Evolutionary conservation across 2,797 vertebrate genomes (phyloP).

Genomic region (Aselliscus stoliczkanus): DNA sequence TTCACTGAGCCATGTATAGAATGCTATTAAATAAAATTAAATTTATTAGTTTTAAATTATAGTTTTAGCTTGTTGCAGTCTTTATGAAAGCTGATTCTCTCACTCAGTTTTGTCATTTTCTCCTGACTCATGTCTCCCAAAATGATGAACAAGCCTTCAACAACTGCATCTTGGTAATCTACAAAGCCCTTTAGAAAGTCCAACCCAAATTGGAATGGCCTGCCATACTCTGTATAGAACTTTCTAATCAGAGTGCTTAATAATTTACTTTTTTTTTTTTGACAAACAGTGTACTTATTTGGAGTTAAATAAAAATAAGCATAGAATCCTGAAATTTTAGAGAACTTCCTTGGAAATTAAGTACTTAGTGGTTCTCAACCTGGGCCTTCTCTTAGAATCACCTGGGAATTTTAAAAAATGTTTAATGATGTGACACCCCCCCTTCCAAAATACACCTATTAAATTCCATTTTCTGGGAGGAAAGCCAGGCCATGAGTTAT

Average conservation of each 20-base stretch:
- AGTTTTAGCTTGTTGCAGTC: neutral
- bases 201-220: neutral
- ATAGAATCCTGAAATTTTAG: neutral
- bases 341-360: neutral
- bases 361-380: neutral
- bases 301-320: neutral
- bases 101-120: neutral
- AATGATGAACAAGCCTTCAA: neutral
- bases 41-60: neutral
- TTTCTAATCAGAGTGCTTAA: neutral
- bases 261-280: neutral
- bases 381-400: neutral
- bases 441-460: neutral
- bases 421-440: neutral
- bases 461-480: neutral
- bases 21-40: neutral
- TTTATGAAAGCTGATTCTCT: neutral
- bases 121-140: neutral
- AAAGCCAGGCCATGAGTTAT: neutral
- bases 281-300: neutral
- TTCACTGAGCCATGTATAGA: neutral
- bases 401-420: neutral
- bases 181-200: neutral
- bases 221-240: neutral
- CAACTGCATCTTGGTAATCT: neutral